phyloP scores from a whole-genome alignment of 2,888 invertebrate species.

The Spicauda simplicius region DNA sequence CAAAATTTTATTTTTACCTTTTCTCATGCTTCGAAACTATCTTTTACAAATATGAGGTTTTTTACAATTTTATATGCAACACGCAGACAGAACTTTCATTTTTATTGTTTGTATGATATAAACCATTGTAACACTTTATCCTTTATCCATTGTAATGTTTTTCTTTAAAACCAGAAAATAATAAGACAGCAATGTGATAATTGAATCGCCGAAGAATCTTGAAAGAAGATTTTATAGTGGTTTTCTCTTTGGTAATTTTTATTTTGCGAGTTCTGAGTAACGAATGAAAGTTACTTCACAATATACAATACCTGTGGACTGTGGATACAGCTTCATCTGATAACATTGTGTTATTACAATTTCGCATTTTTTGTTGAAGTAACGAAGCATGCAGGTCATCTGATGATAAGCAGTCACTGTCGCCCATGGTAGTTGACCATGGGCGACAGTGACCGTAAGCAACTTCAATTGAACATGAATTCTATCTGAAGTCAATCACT shows the following conservation, averaged over 20 bases:
- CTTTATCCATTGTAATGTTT: conserved; percentile 5
- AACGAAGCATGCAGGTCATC: no score
- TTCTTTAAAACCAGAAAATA: conserved; percentile 13
- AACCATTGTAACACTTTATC: neutral
- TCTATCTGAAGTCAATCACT: no score
- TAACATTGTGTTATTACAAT: neutral
- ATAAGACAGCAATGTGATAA: conserved; percentile 22
- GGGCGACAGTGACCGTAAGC: no score
- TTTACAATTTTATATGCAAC: no score
- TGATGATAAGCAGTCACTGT: no score
- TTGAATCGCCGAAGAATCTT: conserved; percentile 16
- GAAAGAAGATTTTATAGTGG: neutral
- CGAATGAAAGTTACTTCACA: conserved; percentile 1
- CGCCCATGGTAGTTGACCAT: no score
- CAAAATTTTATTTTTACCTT: no score
- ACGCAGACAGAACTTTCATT: neutral
- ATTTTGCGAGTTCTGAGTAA: conserved; percentile 19
- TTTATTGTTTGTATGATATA: neutral
- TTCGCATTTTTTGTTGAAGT: no score
- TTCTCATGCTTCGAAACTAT: no score
- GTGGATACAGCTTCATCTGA: neutral
- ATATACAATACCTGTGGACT: neutral
- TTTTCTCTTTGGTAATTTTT: conserved; percentile 21
- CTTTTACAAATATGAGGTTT: no score
- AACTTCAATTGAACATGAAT: no score